Evolutionary conservation across 2,888 invertebrate genomes (phyloP), one percentile per base, ranked within the genome.

Genomic region (Agrochola lychnidis): DNA sequence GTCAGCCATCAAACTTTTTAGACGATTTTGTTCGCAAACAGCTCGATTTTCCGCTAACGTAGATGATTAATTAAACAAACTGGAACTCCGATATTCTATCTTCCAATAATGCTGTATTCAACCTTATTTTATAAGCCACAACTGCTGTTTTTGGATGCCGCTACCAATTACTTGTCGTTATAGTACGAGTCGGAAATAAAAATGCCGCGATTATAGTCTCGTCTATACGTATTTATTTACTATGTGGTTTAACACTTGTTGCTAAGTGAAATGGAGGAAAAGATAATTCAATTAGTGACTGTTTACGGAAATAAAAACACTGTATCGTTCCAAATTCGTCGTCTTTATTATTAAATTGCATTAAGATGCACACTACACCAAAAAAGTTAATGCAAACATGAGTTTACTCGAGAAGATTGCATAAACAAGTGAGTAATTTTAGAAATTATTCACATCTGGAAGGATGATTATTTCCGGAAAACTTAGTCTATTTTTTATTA

Each of bases 51-150:
- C 95, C 94, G 91, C 92, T 90, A 91, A 91, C 89, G 80, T 90
- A 91, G 90, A 90, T 95, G 95, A 95, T 95, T 95, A 95, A 96
- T 95, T 95, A 95, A 91, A 92, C 91, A 90, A 91, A 90, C 90
- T 89, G 86, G 76, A 83, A 81, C 83, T 87, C 79, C 79, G 22
- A 67, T 48, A 74, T 70, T 79, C 59, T 51, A 22, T 69, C 71
- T 79, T 77, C 73, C 10, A 62, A 25, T 61, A 48, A 59, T n/a
- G 30, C 57, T 42, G 63, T 68, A 53, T 63, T 69, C 12, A 74
- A 85, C 87, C 72, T 68, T 89, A 84, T 61, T 42, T 7, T 36
- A 12, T 69, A 36, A 14, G 14, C 0, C 7, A 56, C 79, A 83
- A 75, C 75, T 22, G 25, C 12, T 48, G n/a, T 62, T 81, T 83